Conservation (phyloP, 23 tunicate species). For the Aplidium turbinatum region DNA sequence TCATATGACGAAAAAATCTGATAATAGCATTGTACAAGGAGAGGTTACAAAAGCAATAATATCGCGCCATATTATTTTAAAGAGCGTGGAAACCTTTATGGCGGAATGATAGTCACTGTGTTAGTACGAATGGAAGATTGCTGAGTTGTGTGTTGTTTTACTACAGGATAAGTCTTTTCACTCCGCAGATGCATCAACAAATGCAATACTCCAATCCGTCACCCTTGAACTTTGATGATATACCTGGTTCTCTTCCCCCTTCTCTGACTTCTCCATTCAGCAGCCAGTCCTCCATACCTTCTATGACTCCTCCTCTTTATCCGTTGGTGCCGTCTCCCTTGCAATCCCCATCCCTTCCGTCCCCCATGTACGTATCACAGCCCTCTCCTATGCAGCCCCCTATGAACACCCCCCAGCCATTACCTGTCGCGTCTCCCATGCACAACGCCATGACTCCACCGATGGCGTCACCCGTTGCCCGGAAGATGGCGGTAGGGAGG, state of each 20-base stretch:
- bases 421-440: constrained; percentile 41
- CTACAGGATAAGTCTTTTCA: background rate
- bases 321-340: constrained; percentile 21
- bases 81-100: too few relatives aligned
- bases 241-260: constrained; percentile 24
- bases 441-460: constrained; percentile 60
- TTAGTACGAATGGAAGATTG: too few relatives aligned
- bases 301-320: constrained; percentile 48
- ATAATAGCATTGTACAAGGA: too few relatives aligned
- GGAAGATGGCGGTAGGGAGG: constrained; percentile 40
- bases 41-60: too few relatives aligned
- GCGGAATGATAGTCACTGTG: too few relatives aligned
- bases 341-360: constrained; percentile 33
- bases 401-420: constrained; percentile 61
- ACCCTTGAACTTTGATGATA: constrained; percentile 48
- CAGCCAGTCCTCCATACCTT: background rate
- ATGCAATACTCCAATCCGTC: constrained; percentile 28
- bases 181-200: constrained; percentile 19
- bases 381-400: constrained; percentile 64
- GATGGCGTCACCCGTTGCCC: constrained; percentile 40
- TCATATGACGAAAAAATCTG: too few relatives aligned
- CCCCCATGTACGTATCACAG: constrained; percentile 36
- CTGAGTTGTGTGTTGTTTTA: too few relatives aligned
- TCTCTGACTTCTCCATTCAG: constrained; percentile 32
- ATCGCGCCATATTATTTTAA: too few relatives aligned